phyloP scores from a whole-genome alignment of 2,888 invertebrate species.

The Auanema freiburgensis region DNA sequence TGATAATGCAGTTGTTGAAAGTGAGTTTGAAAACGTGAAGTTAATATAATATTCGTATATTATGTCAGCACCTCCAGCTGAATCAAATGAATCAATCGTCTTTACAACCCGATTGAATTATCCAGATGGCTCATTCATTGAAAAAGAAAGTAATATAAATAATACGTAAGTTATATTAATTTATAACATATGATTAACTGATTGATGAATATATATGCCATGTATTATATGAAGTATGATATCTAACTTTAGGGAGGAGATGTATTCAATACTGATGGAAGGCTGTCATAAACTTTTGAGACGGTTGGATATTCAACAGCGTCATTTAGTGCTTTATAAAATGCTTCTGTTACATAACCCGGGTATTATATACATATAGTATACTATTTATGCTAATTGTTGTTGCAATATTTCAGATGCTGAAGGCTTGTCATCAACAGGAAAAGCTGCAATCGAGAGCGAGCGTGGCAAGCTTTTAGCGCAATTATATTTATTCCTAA shows the following conservation, averaged over 20 bases:
- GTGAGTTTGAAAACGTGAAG: conserved; percentile 4
- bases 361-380: conserved; percentile 22
- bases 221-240: not conserved
- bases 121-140: conserved; percentile 51
- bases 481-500: conserved; percentile 34
- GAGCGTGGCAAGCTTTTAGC: conserved; percentile 37
- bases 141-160: conserved; percentile 26
- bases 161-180: conserved; percentile 22
- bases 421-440: conserved; percentile 42
- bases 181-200: not conserved
- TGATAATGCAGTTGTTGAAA: conserved; percentile 14
- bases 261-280: conserved; percentile 46
- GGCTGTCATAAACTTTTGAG: conserved; percentile 47
- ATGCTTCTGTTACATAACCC: conserved; percentile 50
- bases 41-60: not conserved
- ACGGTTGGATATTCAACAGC: conserved; percentile 36
- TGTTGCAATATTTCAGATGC: conserved; percentile 31
- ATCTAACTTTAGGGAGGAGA: conserved; percentile 34
- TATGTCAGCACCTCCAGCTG: not conserved
- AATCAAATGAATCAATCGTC: not conserved
- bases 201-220: not conserved
- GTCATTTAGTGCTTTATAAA: conserved; percentile 49
- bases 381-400: not conserved
- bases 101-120: conserved; percentile 32
- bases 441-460: conserved; percentile 39